Percentiles rank a stretch among this genome's conserved stretches.
phyloP scores from a whole-genome alignment of 1,140 invertebrate species.

The Chrysopa pallens region DNA sequence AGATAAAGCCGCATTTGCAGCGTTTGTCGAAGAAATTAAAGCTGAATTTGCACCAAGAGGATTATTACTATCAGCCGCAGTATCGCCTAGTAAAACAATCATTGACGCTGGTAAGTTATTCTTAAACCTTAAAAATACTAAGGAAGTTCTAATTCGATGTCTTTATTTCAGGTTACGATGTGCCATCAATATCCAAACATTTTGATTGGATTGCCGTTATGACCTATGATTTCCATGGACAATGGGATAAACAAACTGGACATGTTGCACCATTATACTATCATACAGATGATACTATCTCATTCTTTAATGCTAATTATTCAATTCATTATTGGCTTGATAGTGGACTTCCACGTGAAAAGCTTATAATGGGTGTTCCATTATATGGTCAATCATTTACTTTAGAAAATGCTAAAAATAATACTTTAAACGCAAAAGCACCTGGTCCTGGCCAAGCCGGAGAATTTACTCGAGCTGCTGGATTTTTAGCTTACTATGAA shows the following conservation, averaged over 20 bases:
- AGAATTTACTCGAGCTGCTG: slow-evolving; percentile 62
- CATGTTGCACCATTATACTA: slow-evolving; percentile 67
- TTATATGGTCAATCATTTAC: slow-evolving; percentile 79
- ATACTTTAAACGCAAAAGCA: slow-evolving; percentile 55
- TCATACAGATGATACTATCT: slow-evolving; percentile 59
- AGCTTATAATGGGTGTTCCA: slow-evolving; percentile 76
- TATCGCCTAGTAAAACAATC: slow-evolving; percentile 74
- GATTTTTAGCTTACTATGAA: slow-evolving; percentile 81
- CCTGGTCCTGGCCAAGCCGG: slow-evolving; percentile 57
- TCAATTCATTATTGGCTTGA: slow-evolving; percentile 78
- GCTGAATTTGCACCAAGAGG: slow-evolving; percentile 52
- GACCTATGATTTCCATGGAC: slow-evolving; percentile 74
- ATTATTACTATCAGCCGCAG: slow-evolving; percentile 60
- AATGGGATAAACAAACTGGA: slow-evolving; percentile 69
- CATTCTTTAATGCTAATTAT: slow-evolving; percentile 56
- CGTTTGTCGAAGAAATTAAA: slow-evolving; percentile 52
- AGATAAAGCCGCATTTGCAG: slow-evolving; percentile 61
- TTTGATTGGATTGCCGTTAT: slow-evolving; percentile 77
- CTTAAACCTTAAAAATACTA: background rate
- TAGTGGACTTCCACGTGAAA: slow-evolving; percentile 58
- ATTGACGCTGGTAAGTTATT: slow-evolving; percentile 44
- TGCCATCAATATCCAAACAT: slow-evolving; percentile 45
- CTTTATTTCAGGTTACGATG: slow-evolving; percentile 64
- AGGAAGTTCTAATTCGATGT: slow-evolving; percentile 20
- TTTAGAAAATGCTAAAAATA: slow-evolving; percentile 31